These are phyloP conservation scores for Aspiorhynchus laticeps DNA, from an alignment of 2,113 vertebrate species.

Conservation along the genomic window DNA sequence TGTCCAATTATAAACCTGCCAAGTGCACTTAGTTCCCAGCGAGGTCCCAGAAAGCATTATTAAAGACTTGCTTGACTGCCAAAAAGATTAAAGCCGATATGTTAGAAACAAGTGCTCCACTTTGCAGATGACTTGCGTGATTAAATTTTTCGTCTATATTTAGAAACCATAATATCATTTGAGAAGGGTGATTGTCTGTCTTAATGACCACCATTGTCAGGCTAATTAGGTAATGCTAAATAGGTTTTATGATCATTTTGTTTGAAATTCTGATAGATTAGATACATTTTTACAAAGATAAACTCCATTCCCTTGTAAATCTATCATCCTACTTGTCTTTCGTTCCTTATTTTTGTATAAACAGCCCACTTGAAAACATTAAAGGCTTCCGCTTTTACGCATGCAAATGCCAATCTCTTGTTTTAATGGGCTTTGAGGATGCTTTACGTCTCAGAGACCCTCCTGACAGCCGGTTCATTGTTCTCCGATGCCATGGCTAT, in stretches of 20 bases:
- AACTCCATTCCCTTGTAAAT: neutral
- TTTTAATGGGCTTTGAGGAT: neutral
- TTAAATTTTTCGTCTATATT: conserved; percentile 7
- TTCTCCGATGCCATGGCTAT: conserved; percentile 60
- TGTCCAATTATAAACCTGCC: conserved; percentile 39
- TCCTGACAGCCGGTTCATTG: conserved; percentile 65
- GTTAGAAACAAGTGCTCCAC: neutral
- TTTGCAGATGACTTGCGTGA: conserved; percentile 1
- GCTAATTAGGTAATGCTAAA: neutral
- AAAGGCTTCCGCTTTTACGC: conserved; percentile 49
- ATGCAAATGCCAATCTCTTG: conserved; percentile 45
- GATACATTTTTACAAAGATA: neutral
- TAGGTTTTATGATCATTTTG: neutral
- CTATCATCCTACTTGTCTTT: neutral
- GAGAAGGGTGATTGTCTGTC: neutral
- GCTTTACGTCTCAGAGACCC: conserved; percentile 49
- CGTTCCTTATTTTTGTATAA: conserved; percentile 22
- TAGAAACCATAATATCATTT: conserved; percentile 18
- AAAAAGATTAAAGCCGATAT: neutral
- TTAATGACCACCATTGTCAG: neutral
- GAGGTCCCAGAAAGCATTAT: neutral
- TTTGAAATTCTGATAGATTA: conserved; percentile 1
- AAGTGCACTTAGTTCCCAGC: conserved; percentile 31
- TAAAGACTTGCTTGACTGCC: neutral
- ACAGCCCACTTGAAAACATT: conserved; percentile 59